Conservation (phyloP, 2,113 vertebrate species). For the Toxotes chatareus region DNA sequence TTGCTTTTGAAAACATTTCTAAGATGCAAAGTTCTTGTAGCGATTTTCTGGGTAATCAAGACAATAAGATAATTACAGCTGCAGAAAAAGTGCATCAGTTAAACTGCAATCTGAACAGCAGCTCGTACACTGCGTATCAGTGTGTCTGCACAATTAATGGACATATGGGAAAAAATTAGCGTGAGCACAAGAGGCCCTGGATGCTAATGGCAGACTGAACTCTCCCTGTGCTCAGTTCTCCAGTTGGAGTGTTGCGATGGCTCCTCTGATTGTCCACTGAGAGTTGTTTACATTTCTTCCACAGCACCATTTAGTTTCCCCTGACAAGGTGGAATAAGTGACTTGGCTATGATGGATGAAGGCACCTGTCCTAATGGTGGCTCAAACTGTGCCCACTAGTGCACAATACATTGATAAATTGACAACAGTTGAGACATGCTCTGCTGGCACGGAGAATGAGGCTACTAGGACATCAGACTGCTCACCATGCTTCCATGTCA, state of each 20-base stretch:
- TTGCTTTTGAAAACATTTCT: constrained; percentile 5
- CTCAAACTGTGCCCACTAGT: constrained; percentile 99
- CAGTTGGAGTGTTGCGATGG: constrained; percentile 88
- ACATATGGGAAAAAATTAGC: constrained; percentile 60
- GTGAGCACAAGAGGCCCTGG: constrained; percentile 33
- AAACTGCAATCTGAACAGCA: neutral
- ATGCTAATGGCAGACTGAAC: constrained; percentile 83
- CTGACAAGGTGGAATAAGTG: constrained; percentile 99
- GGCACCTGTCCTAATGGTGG: constrained; percentile 99
- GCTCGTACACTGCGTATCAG: constrained; percentile 6
- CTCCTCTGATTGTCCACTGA: constrained; percentile 95
- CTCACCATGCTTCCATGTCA: constrained; percentile 78
- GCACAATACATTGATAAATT: constrained; percentile 99
- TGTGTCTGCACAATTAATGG: constrained; percentile 30
- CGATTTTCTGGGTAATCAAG: constrained; percentile 32
- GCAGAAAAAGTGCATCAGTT: constrained; percentile 22
- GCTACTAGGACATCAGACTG: constrained; percentile 89
- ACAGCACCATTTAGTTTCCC: constrained; percentile 98
- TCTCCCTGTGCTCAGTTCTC: constrained; percentile 85
- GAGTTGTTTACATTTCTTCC: constrained; percentile 99
- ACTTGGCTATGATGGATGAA: constrained; percentile 98
- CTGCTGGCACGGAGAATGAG: constrained; percentile 96
- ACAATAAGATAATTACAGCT: constrained; percentile 39
- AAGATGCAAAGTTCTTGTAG: neutral
- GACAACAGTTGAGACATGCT: constrained; percentile 99